Evolutionary conservation across 2,888 invertebrate species (phyloP).

Genomic region (Hoplodrina blanda): DNA sequence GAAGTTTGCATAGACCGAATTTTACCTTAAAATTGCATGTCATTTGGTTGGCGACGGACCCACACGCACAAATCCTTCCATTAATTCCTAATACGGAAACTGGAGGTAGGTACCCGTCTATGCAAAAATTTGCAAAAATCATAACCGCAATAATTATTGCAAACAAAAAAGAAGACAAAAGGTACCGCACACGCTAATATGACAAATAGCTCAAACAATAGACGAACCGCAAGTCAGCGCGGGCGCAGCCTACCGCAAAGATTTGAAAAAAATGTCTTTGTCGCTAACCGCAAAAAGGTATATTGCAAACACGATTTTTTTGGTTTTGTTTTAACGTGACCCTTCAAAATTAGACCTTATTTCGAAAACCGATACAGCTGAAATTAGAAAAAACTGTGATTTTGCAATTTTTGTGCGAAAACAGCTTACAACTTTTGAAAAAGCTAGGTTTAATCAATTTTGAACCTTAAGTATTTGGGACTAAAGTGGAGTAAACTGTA

Average conservation of each 20-base stretch:
- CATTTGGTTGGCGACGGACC: constrained; percentile 23
- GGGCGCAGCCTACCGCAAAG: constrained; percentile 67
- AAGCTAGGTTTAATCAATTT: neutral
- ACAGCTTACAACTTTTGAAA: neutral
- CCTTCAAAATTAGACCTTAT: neutral
- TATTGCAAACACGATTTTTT: constrained; percentile 48
- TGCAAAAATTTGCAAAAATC: constrained; percentile 48
- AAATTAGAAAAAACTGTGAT: neutral
- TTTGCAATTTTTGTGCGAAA: constrained; percentile 40
- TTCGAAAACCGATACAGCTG: accelerated
- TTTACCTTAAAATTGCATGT: constrained; percentile 5
- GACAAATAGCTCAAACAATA: constrained; percentile 78
- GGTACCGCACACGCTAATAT: constrained; percentile 74
- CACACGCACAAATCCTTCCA: constrained; percentile 3
- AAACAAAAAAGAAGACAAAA: constrained; percentile 69
- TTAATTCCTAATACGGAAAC: constrained; percentile 5
- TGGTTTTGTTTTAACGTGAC: constrained; percentile 29
- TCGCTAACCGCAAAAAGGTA: constrained; percentile 78
- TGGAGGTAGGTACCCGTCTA: neutral
- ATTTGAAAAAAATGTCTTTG: constrained; percentile 72
- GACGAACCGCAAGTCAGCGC: constrained; percentile 78
- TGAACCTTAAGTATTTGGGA: neutral
- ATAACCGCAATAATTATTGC: constrained; percentile 62
- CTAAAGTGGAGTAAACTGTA: constrained; percentile 7
- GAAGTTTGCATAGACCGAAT: neutral